Evolutionary conservation across 2,888 invertebrate species (phyloP), one percentile per base, ranked within the genome.

Genomic region (Peribatodes rhomboidaria): DNA sequence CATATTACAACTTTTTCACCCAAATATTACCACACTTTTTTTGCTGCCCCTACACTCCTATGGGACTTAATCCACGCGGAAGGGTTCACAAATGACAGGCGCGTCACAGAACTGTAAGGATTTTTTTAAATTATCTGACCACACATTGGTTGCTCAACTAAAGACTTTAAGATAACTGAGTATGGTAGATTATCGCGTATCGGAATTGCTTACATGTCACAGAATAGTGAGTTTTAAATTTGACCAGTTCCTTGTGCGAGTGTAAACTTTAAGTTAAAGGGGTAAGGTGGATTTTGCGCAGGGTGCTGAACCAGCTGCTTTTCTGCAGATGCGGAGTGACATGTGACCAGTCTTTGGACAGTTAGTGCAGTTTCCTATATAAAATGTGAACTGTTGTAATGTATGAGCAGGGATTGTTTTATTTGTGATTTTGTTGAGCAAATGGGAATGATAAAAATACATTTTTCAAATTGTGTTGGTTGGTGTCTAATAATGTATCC

Each of bases 31-130:
- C 54, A 53, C 53, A 41, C 14, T 68, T 77, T 76, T 79, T 83
- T 78, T 86, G 81, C 76, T 62, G 58, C 73, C 84, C 49, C 66
- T 87, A 71, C 76, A 69, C 69, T 74, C 81, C 74, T 72, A 47
- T 22, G 73, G 79, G 82, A 81, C 76, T 70, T 84, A 86, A 85
- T 83, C 82, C 67, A 88, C 83, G 85, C 89, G 89, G 89, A 89
- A 89, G 89, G 89, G 89, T 87, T 88, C 73, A 76, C 80, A 84
- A 87, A 87, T 84, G 85, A 84, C 86, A 85, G 89, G 88, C 89
- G 87, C 84, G 86, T 72, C 75, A 72, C 68, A 62, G 70, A 74
- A 75, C 73, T 69, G 72, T 75, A 74, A 81, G 79, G 76, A 76
- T 77, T 77, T 41, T 41, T 27, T 27, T 50, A 8, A 14, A 10